Conservation (phyloP, 2,888 invertebrate species). For the Drosophila meridiana region DNA sequence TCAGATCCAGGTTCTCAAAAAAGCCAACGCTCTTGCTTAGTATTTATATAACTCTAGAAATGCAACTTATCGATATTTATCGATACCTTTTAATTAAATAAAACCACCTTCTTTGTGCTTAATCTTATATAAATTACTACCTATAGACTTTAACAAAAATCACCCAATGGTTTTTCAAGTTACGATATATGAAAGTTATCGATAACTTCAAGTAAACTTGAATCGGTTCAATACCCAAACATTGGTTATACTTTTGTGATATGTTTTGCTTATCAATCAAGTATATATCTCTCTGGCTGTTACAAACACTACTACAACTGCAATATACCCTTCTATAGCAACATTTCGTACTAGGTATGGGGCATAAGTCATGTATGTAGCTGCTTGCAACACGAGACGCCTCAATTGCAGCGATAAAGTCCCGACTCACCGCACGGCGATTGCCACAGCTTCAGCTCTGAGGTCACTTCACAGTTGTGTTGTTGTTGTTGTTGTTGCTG, state of each 20-base stretch:
- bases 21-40: not conserved
- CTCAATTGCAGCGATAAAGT: slow-evolving; percentile 65
- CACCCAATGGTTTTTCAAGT: not conserved
- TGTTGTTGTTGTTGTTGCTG: slow-evolving; percentile 19
- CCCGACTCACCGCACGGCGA: slow-evolving; percentile 1
- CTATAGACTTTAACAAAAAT: not conserved
- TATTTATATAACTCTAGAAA: not conserved
- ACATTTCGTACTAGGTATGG: not conserved
- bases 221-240: not conserved
- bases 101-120: not conserved
- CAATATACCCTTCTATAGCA: not conserved
- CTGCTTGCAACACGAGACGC: slow-evolving; percentile 59
- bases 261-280: not conserved
- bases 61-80: not conserved
- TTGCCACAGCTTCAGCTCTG: slow-evolving; percentile 17
- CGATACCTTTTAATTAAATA: not conserved
- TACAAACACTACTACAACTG: too few relatives aligned
- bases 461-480: slow-evolving; percentile 23
- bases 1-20: too few relatives aligned
- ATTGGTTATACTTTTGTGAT: too few relatives aligned
- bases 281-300: not conserved
- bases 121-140: not conserved
- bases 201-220: not conserved
- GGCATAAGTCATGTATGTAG: slow-evolving; percentile 10
- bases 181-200: not conserved